Evolutionary conservation across 2,797 vertebrate species (phyloP), one percentile per base, ranked within the genome.

Genomic region (Eidolon dupreanum): DNA sequence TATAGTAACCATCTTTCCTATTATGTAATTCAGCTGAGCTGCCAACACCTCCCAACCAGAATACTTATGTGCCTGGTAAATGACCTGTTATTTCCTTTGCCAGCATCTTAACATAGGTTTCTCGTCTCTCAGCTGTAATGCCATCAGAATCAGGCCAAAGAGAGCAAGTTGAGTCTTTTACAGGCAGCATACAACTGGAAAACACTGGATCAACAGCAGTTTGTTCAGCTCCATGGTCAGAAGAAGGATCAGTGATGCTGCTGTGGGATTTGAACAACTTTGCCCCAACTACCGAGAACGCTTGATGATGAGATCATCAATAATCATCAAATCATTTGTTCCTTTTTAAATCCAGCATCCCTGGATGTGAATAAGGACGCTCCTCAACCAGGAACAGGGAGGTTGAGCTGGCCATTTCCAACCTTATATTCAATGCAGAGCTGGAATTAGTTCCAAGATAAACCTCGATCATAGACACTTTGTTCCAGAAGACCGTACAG

Each of bases 401-500:
- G 53, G 31, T 59, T 74, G 12, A 79, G 65, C 33, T 74, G 61
- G 51, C 68, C 26, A 46, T 79, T 92, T 79, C 20, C 43, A 83
- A 15, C 24, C 33, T 83, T 71, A 81, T 41, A 26, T 63, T 93
- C 78, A 91, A 79, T 66, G 61, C 66, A 77, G 28, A 88, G 51
- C 41, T 77, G 70, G 49, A 85, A 70, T 90, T 73, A 87, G 65
- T 87, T 82, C 82, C 81, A 53, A 78, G 66, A 68, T 70, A 73
- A 88, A 81, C 33, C 49, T 86, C 53, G 66, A 46, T 81, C 71
- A 55, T 43, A n/a, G 28, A 51, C 24, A 19, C 8, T 57, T 83
- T 53, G 70, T 87, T 77, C 55, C 41, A 28, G 70, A 82, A 59
- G 38, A 53, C 63, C n/a, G 38, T 85, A 11, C 17, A 55, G 51